phyloP scores from a whole-genome alignment of 2,888 invertebrate species.

The Baronia brevicornis region DNA sequence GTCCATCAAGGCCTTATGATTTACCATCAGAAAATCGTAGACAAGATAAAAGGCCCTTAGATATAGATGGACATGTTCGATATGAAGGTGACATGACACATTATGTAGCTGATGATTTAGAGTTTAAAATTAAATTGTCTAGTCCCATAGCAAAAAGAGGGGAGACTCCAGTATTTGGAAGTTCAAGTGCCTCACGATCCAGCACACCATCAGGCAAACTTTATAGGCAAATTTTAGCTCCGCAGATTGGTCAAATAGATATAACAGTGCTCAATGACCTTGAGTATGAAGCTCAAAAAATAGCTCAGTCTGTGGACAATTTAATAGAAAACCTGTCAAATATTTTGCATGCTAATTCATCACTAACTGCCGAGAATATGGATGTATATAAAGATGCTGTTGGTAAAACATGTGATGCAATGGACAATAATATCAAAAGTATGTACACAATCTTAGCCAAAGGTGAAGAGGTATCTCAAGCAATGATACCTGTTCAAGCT shows the following conservation, averaged over 20 bases:
- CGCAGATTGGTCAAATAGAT: slow-evolving; percentile 85
- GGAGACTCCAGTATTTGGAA: slow-evolving; percentile 68
- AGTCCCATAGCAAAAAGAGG: slow-evolving; percentile 85
- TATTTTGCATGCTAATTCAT: slow-evolving; percentile 82
- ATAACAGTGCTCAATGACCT: slow-evolving; percentile 90
- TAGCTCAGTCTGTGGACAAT: slow-evolving; percentile 93
- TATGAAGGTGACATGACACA: slow-evolving; percentile 94
- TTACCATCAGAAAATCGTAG: slow-evolving; percentile 67
- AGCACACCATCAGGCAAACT: slow-evolving; percentile 79
- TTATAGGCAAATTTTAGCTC: slow-evolving; percentile 82
- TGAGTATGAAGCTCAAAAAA: slow-evolving; percentile 91
- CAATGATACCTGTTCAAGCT: slow-evolving; percentile 91
- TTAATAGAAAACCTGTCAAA: slow-evolving; percentile 93
- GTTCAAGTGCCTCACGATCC: slow-evolving; percentile 75
- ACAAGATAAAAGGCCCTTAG: slow-evolving; percentile 76
- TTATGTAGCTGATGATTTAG: slow-evolving; percentile 94
- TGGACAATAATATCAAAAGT: slow-evolving; percentile 95
- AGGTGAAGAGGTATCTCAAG: slow-evolving; percentile 94
- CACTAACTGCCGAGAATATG: slow-evolving; percentile 94
- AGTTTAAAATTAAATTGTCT: slow-evolving; percentile 81
- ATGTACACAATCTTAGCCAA: slow-evolving; percentile 99
- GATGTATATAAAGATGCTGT: slow-evolving; percentile 95
- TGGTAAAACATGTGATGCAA: slow-evolving; percentile 93
- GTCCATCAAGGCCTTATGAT: slow-evolving; percentile 62
- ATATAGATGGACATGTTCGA: slow-evolving; percentile 86